Base-by-base conservation (phyloP, 2,797 vertebrate species). In the Intellagama lesueurii region DNA sequence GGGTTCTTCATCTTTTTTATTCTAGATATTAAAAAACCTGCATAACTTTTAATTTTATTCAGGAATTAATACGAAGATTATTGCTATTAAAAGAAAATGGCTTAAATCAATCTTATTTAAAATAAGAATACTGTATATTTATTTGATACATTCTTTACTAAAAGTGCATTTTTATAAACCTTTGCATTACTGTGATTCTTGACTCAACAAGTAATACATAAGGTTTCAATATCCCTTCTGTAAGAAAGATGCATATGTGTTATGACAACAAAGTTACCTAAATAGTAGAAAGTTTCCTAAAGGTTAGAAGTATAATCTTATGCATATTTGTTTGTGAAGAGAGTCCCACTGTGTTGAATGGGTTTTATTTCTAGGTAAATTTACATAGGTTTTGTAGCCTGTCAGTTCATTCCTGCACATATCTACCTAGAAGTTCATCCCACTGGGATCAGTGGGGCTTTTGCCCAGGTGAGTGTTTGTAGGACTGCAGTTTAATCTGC, bases 151-250 rank as follows among this genome's bases (percentile, higher is more conserved):
- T 35, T 64, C 7, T 26, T 78, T 87, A 88, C 66, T 89, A 68
- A 88, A 26, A 11, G 2, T 87, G 60, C 77, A 32, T 72, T 0
- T 49, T 40, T 7, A 24, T 47, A 83, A 85, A 84, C 88, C 12
- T 82, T 77, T 92, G 77, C 60, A 88, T 72, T 66, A 11, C 49
- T 88, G 73, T 85, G 40, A 16, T 17, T 40, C 60, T 77, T 60
- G 64, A 77, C n/a, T 66, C 28, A 19, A 66, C 90, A 85, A 52
- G 14, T 86, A n/a, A 8, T 60, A 72, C 26, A 80, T 64, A 68
- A 52, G 22, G 40, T 35, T 81, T n/a, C 6, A 68, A 2, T 66
- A 24, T 44, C 17, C 72, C 49, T 88, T 72, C 73, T 56, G 68
- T 52, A 30, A 35, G 6, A 6, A 77, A 78, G 47, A 79, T 90